Conservation (phyloP, 1,140 invertebrate species). For the roundworm (Caenorhabditis elegans) region WBcel235 BX284604.4:5536001-5536500, state of each 20-base stretch:
- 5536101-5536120: neutral
- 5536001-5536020: constrained; percentile 21
- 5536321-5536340: neutral
- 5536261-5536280: neutral
- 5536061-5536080: neutral
- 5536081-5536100: neutral
- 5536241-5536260: neutral
- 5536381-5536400: too few relatives aligned
- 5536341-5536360: neutral
- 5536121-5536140: constrained; percentile 23
- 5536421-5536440: too few relatives aligned
- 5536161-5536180: constrained; percentile 19
- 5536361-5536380: neutral
- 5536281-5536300: neutral
- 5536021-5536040: constrained; percentile 10
- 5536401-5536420: too few relatives aligned
- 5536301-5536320: neutral
- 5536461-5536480: too few relatives aligned
- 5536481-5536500: too few relatives aligned
- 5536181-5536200: constrained; percentile 15
- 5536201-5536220: neutral
- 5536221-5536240: neutral
- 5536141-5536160: neutral
- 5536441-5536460: too few relatives aligned
- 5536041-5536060: constrained; percentile 12